Base-by-base conservation (phyloP, 2,113 vertebrate genomes). In the Micromys minutus region DNA sequence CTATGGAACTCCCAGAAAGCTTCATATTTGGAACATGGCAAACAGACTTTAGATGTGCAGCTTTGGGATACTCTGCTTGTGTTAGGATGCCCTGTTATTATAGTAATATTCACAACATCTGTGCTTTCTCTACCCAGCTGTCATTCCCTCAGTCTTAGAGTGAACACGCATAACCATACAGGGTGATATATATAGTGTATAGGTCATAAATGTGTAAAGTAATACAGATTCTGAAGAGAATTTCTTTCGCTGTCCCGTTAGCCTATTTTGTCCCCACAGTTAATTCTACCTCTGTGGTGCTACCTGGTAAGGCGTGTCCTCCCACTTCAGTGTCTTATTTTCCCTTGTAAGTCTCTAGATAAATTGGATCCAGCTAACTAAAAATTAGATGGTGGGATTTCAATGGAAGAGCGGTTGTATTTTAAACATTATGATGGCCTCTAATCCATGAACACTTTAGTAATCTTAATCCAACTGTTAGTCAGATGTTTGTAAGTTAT, bases 401-500 rank as follows among this genome's bases (percentile, higher is more conserved):
- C 19, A 65, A 2, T 83, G 34, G 26, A 36, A 42, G 39, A 59
- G 81, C 10, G 90, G 36, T 55, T 71, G 13, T 45, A 39, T 94
- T 89, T 85, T 77, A 16, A 77, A 89, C 4, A 76, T 19, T 88
- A 75, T 16, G 31, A 39, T 61, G 7, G 26, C 7, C 86, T 36
- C 52, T 21, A 69, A 52, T 77, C 55, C 42, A 59, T 59, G 59
- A 77, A 1, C 24, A 67, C 79, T 72, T 92, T 36, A 2, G 11
- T 79, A 21, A 83, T 87, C 67, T 92, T 74, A 84, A 71, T 94
- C n/a, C n/a, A 57, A 36, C 36, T 39, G 45, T 39, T 57, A 87
- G 67, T 67, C 36, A 50, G 52, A 90, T 34, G 84, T 76, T 92
- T 90, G 42, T 85, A 88, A 88, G 42, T 87, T 92, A 52, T 11